Conservation (phyloP, 1,140 invertebrate genomes). For the Drosophila santomea region DNA sequence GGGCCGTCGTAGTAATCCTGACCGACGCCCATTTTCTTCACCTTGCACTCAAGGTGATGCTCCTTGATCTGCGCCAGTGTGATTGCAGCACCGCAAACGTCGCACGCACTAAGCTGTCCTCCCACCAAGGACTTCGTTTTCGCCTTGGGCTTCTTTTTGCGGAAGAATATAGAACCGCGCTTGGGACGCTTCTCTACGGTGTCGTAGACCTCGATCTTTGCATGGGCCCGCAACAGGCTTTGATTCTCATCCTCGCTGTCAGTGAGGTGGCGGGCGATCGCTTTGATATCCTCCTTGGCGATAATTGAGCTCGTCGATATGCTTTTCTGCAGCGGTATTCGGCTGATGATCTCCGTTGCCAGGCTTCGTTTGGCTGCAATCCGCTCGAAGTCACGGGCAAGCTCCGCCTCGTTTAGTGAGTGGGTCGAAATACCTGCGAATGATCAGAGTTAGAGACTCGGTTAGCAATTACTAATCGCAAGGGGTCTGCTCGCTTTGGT, state of each 20-base stretch:
- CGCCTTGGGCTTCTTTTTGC: slow-evolving; percentile 88
- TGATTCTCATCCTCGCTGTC: slow-evolving; percentile 85
- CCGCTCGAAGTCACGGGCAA: slow-evolving; percentile 89
- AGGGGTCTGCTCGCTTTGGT: slow-evolving; percentile 11
- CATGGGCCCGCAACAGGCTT: slow-evolving; percentile 80
- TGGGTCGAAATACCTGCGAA: slow-evolving; percentile 89
- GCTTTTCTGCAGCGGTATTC: slow-evolving; percentile 94
- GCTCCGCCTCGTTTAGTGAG: slow-evolving; percentile 93
- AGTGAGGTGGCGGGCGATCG: slow-evolving; percentile 80
- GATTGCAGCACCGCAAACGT: slow-evolving; percentile 68
- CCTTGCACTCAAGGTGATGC: slow-evolving; percentile 75
- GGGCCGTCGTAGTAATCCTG: slow-evolving; percentile 78
- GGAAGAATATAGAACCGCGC: slow-evolving; percentile 94
- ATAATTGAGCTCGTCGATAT: slow-evolving; percentile 93
- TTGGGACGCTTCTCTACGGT: slow-evolving; percentile 93
- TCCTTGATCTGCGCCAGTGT: slow-evolving; percentile 69
- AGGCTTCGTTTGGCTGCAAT: slow-evolving; percentile 87
- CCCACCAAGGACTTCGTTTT: slow-evolving; percentile 75
- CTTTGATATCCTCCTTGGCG: slow-evolving; percentile 82
- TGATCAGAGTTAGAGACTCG: slow-evolving; percentile 6
- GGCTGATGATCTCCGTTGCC: slow-evolving; percentile 87
- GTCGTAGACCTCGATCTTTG: slow-evolving; percentile 88
- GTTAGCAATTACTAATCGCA: slow-evolving; percentile 41
- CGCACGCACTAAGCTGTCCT: slow-evolving; percentile 63
- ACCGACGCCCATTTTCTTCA: slow-evolving; percentile 49